phyloP scores from a whole-genome alignment of 2,113 vertebrate species.

The Paradoxurus hermaphroditus region DNA sequence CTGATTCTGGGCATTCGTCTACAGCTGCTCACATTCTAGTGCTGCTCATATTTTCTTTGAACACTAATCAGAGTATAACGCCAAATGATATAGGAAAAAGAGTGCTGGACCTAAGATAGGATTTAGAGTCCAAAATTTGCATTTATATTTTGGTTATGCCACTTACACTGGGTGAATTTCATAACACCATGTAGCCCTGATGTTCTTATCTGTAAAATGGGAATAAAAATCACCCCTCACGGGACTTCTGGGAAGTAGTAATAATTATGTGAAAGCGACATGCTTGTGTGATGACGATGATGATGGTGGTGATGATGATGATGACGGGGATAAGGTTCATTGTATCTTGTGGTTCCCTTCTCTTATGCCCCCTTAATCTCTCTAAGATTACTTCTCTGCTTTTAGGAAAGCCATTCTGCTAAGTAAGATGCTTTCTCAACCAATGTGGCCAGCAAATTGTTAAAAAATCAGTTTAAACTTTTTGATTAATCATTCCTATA shows the following conservation, averaged over 20 bases:
- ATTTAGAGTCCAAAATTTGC: not conserved
- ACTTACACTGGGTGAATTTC: not conserved
- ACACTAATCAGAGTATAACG: not conserved
- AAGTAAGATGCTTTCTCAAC: slow-evolving; percentile 28
- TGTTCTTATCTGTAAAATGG: not conserved
- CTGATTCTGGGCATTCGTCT: not conserved
- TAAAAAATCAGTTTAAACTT: slow-evolving; percentile 59
- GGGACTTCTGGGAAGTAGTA: not conserved
- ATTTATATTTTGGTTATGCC: not conserved
- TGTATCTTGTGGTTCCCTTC: not conserved
- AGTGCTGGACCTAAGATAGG: not conserved
- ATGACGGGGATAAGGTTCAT: not conserved
- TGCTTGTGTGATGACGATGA: not conserved
- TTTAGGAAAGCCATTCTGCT: slow-evolving; percentile 11
- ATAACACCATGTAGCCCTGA: not conserved
- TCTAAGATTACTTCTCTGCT: slow-evolving; percentile 15
- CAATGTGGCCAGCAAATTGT: slow-evolving; percentile 12
- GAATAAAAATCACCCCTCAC: not conserved
- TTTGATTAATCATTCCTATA: slow-evolving; percentile 61
- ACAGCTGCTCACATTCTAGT: not conserved
- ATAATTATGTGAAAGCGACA: not conserved
- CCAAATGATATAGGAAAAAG: slow-evolving; percentile 15
- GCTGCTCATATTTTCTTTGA: slow-evolving; percentile 20
- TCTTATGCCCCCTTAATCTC: not conserved
- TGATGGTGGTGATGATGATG: not conserved